Conservation (phyloP, 1,140 invertebrate genomes). For the Caenorhabditis inopinata region DNA sequence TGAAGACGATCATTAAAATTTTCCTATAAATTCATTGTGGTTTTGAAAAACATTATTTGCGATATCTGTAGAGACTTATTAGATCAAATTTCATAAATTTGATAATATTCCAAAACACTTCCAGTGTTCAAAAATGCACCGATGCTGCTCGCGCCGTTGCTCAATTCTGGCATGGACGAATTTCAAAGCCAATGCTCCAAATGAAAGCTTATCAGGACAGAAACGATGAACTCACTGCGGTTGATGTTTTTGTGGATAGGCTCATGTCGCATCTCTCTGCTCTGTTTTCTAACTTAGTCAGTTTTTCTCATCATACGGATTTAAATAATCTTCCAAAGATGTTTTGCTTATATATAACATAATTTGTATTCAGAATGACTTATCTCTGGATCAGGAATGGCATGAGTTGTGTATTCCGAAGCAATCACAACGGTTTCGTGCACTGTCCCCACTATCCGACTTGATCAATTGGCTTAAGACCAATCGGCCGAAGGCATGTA, state of each 20-base stretch:
- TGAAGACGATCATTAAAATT: too few relatives aligned
- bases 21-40: too few relatives aligned
- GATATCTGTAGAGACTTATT: too few relatives aligned
- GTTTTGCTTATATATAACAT: too few relatives aligned
- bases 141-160: constrained; percentile 40
- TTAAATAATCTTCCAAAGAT: too few relatives aligned
- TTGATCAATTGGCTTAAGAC: constrained; percentile 48
- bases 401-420: constrained; percentile 46
- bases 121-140: constrained; percentile 28
- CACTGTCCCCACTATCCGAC: constrained; percentile 45
- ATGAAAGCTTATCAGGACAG: constrained; percentile 49
- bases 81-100: too few relatives aligned
- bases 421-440: constrained; percentile 47
- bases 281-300: constrained; percentile 46
- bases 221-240: constrained; percentile 14
- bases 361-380: constrained; percentile 45
- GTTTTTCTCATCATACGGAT: background rate
- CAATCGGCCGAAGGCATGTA: constrained; percentile 15
- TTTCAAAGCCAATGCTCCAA: constrained; percentile 39
- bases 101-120: too few relatives aligned
- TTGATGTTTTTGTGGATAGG: constrained; percentile 47
- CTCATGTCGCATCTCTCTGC: constrained; percentile 47
- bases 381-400: constrained; percentile 44
- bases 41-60: too few relatives aligned
- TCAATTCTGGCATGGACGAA: constrained; percentile 42